Evolutionary conservation across 2,888 invertebrate species (phyloP), one percentile per base, ranked within the genome.

Genomic region (Drosophila lutescens): DNA sequence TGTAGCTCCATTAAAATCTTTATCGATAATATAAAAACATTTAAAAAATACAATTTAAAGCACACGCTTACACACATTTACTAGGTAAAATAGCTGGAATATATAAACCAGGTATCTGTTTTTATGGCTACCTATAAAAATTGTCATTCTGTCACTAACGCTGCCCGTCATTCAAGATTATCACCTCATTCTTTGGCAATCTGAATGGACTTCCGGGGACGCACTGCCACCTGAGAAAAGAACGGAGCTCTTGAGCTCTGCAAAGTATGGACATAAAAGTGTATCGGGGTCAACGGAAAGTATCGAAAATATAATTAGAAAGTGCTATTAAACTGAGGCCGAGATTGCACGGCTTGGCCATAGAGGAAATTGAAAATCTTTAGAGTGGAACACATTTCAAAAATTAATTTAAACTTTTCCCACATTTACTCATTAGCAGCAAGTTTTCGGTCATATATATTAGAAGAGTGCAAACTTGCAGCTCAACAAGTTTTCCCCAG

Each of bases 361-460:
- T 60, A 51, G 67, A 63, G 77, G 69, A 81, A 84, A 84, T 84
- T 78, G 70, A 71, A 67, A 78, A 65, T 76, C 66, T 66, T 53
- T 57, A 54, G 65, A 40, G 56, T 47, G 66, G 50, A 66, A 58
- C 58, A 79, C 76, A 82, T 82, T 86, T 71, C 43, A 71, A 77
- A 85, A 87, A 86, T 82, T 85, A 82, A 82, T 87, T 82, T 79
- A 85, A 82, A 82, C 82, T 88, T 82, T 82, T 61, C 68, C 88
- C 86, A 82, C 88, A 86, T 82, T 82, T 87, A 87, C 83, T 87
- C 88, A 82, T 82, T 82, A 82, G 80, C 58, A 68, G 68, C 70
- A 82, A 82, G 80, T 85, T 82, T 77, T 63, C 65, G 69, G 59
- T 57, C 56, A 57, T 54, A 66, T 72, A 54, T 74, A 44, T 63